Base-by-base conservation (phyloP, 2,888 invertebrate species). In the Sicus ferrugineus region DNA sequence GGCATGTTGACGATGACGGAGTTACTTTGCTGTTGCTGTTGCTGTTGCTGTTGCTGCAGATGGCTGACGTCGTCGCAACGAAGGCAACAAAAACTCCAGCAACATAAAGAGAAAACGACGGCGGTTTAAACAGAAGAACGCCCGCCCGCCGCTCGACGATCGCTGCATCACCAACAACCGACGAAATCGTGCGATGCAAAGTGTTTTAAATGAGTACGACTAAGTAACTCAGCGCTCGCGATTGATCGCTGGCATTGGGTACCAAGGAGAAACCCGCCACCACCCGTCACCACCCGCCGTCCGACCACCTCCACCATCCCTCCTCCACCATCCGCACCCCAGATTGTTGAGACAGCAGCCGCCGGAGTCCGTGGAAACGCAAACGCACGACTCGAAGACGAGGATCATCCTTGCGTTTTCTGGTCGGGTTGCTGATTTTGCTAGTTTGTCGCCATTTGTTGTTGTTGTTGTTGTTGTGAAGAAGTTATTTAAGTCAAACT, bases 181-280 rank as follows among this genome's bases (percentile, higher is more conserved):
- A 6, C 58, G 30, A 23, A 26, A 52, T 65, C 65, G 65, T 65
- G 65, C 65, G 54, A 52, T 65, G 65, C 52, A 65, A 65, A 65
- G 65, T 65, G 65, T 65, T 65, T 65, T 65, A 38, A 65, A 62
- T 48, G 48, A 62, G 56, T 56, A 30, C 56, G 56, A 59, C 21
- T 59, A 38, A 61, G 38, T 65, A 38, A 34, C 54, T 65, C 23
- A 38, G 54, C 26, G 52, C 31, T 11, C 48, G 54, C 5, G 54
- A 65, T 54, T 65, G 65, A 54, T 65, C 26, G 31, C 50, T 52
- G 50, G 34, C 50, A 9, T 11, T 3, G n/a, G 42, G 16, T 11
- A n/a, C 5, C 3, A n/a, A 3, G 14, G 42, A n/a, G 14, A 9
- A 3, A 11, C 16, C n/a, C 42, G 14, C 16, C n/a, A n/a, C n/a